phyloP scores from a whole-genome alignment of 2,797 vertebrate genomes.

The Dromococcyx pavoninus region DNA sequence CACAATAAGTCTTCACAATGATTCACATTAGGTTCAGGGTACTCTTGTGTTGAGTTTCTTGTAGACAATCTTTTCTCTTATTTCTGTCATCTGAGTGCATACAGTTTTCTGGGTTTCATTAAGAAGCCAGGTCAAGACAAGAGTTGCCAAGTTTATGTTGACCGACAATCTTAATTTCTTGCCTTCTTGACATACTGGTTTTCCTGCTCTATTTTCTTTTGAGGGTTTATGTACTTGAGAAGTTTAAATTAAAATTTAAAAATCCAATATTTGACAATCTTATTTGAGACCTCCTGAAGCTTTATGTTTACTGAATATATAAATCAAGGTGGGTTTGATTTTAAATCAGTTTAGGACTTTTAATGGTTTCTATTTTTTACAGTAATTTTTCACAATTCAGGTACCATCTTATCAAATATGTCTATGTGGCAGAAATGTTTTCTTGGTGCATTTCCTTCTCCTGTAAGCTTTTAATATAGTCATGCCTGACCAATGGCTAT shows the following conservation, averaged over 20 bases:
- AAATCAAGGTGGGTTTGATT: background rate
- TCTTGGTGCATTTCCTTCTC: background rate
- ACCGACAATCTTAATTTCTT: constrained; percentile 7
- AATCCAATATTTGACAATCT: background rate
- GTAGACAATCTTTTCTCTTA: background rate
- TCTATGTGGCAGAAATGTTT: background rate
- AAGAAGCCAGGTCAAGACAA: background rate
- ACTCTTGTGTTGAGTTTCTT: background rate
- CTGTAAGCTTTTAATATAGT: background rate
- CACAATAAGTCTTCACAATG: background rate
- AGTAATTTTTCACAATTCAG: background rate
- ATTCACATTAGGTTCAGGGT: accelerated
- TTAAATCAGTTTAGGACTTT: constrained; percentile 5
- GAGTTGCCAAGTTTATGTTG: background rate
- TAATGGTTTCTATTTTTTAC: background rate
- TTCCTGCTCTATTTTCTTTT: background rate
- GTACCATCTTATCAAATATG: background rate
- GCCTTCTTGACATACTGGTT: background rate
- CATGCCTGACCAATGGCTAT: background rate
- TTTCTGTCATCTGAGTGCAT: background rate
- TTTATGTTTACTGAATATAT: background rate
- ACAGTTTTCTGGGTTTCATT: background rate
- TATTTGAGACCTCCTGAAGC: background rate
- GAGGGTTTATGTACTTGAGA: background rate
- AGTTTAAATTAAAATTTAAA: background rate